A percentile compares a stretch with the other conserved stretches of the same genome.
Conservation (phyloP, 2,888 invertebrate species). For the Lycia hirtaria region DNA sequence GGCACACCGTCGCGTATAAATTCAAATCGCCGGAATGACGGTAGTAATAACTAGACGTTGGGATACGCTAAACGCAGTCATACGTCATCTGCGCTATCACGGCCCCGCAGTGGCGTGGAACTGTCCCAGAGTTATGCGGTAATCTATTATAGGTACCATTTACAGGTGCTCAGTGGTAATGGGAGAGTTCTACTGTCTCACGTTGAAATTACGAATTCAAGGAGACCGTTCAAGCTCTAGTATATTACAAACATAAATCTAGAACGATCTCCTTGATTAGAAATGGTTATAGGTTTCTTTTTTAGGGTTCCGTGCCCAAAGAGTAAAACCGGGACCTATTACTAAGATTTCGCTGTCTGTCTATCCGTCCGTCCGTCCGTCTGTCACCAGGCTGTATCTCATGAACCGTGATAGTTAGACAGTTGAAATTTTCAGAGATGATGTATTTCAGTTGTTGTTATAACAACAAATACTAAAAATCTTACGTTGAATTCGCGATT, state of each 20-base stretch:
- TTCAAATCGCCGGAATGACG: conserved; percentile 51
- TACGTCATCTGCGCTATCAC: conserved; percentile 59
- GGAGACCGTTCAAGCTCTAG: not conserved
- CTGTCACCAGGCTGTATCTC: no score
- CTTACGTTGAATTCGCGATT: no score
- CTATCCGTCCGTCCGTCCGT: no score
- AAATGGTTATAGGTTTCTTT: no score
- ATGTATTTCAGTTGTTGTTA: no score
- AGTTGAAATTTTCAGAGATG: no score
- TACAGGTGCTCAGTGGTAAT: conserved; percentile 18
- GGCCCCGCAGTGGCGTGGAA: conserved; percentile 50
- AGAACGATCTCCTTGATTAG: no score
- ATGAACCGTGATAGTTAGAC: no score
- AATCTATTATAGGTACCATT: conserved; percentile 31
- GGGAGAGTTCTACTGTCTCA: not conserved
- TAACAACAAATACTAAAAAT: no score
- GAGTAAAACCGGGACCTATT: no score
- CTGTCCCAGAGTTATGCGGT: conserved; percentile 36
- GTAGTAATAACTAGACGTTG: conserved; percentile 53
- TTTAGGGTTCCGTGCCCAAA: no score
- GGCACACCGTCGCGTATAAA: conserved; percentile 47
- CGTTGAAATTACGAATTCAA: conserved; percentile 1
- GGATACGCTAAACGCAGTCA: conserved; percentile 48
- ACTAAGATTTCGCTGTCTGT: no score
- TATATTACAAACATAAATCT: not conserved